phyloP scores from a whole-genome alignment of 2,888 invertebrate species.

The Pachycephus smyrnensis region DNA sequence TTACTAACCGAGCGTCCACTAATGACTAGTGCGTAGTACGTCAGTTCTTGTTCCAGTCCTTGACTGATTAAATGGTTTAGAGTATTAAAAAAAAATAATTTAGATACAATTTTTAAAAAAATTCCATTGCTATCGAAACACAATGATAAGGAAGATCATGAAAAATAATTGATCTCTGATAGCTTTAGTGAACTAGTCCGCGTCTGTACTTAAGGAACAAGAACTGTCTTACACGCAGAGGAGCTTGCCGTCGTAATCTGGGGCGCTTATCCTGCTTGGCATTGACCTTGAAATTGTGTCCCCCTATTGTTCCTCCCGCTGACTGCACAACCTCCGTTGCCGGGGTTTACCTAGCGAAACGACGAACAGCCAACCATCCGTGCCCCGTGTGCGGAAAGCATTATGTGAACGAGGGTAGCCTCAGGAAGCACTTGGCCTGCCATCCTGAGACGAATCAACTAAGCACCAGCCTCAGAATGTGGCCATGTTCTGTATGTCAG shows the following conservation, averaged over 20 bases:
- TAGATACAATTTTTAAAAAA: no score
- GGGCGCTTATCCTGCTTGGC: constrained; percentile 67
- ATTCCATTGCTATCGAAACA: no score
- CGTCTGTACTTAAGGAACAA: not conserved
- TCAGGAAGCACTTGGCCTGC: constrained; percentile 92
- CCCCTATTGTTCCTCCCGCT: constrained; percentile 67
- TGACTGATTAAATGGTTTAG: no score
- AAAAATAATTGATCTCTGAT: not conserved
- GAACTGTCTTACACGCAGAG: not conserved
- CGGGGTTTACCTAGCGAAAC: constrained; percentile 85
- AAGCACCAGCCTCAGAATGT: constrained; percentile 90
- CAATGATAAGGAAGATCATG: not conserved
- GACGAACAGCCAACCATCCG: constrained; percentile 93
- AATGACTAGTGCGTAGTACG: constrained; percentile 16
- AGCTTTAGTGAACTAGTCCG: not conserved
- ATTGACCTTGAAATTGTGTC: constrained; percentile 68
- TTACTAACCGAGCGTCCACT: constrained; percentile 38
- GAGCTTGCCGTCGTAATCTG: constrained; percentile 33
- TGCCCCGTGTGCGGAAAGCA: constrained; percentile 96
- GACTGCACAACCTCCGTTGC: constrained; percentile 68
- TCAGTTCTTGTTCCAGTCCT: not conserved
- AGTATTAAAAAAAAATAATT: no score
- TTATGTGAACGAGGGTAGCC: constrained; percentile 93
- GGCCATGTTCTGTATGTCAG: constrained; percentile 96
- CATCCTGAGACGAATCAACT: constrained; percentile 92